Conservation (phyloP, 2,113 vertebrate genomes). For the Notarius lentiginosus region DNA sequence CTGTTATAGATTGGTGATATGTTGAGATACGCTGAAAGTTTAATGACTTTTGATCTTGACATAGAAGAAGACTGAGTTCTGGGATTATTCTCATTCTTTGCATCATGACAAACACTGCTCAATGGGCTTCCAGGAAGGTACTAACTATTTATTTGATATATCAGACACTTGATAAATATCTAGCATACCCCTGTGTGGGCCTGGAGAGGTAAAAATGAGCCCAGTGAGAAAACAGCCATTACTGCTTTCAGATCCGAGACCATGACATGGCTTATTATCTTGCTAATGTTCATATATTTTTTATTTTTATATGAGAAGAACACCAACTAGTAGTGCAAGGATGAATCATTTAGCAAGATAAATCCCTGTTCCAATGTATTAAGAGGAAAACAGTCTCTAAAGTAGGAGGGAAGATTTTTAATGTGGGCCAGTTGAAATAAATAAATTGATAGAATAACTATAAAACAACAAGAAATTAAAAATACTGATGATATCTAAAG, state of each 20-base stretch:
- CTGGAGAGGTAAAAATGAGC: neutral
- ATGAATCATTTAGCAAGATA: neutral
- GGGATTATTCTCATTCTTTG: conserved; percentile 4
- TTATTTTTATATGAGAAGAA: neutral
- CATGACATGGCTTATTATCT: neutral
- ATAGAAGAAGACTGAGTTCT: neutral
- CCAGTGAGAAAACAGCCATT: neutral
- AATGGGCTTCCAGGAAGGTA: neutral
- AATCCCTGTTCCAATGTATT: neutral
- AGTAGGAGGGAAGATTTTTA: neutral
- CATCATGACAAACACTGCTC: neutral
- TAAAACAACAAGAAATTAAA: neutral
- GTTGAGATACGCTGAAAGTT: neutral
- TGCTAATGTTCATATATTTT: neutral
- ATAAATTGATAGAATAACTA: neutral
- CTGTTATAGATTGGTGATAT: neutral
- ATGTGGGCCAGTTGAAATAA: neutral
- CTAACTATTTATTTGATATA: conserved; percentile 20
- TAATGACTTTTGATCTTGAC: neutral
- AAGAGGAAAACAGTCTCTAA: neutral
- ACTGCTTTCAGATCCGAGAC: neutral
- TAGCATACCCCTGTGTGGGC: neutral
- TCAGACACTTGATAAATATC: neutral
- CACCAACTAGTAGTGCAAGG: neutral
- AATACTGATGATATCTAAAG: no score